A percentile compares a stretch with the other conserved stretches of the same genome.
phyloP scores from a whole-genome alignment of 2,888 invertebrate genomes.

The Loripinus fragilis region DNA sequence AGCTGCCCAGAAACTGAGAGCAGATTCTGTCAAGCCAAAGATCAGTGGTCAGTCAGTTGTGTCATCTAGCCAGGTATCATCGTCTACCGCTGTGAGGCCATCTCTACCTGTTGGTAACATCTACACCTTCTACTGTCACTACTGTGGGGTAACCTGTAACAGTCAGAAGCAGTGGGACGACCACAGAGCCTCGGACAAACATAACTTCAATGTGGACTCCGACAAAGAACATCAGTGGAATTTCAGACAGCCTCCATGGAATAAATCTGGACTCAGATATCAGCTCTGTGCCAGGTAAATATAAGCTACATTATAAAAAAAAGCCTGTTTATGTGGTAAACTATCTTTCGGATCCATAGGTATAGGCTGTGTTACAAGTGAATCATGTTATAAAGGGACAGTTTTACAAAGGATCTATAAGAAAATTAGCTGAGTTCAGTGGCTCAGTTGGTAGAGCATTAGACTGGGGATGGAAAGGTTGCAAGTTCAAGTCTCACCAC shows the following conservation, averaged over 20 bases:
- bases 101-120: slow-evolving; percentile 51
- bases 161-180: slow-evolving; percentile 80
- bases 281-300: slow-evolving; percentile 76
- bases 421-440: no score
- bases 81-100: slow-evolving; percentile 18
- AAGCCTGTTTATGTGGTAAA: no score
- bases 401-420: no score
- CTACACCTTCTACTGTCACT: slow-evolving; percentile 76
- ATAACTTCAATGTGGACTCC: slow-evolving; percentile 79
- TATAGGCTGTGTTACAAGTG: no score
- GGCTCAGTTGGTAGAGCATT: no score
- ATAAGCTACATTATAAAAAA: no score
- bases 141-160: slow-evolving; percentile 75
- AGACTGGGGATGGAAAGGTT: no score
- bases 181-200: slow-evolving; percentile 79
- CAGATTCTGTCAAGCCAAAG: slow-evolving; percentile 63
- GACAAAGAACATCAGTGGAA: slow-evolving; percentile 82
- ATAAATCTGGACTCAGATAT: slow-evolving; percentile 63
- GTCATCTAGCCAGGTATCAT: slow-evolving; percentile 48
- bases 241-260: slow-evolving; percentile 81
- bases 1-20: slow-evolving; percentile 59
- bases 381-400: no score
- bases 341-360: no score
- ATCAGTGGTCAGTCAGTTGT: slow-evolving; percentile 76
- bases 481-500: no score